Conservation (phyloP, 1,140 invertebrate genomes). For the Penaeus vannamei region DNA sequence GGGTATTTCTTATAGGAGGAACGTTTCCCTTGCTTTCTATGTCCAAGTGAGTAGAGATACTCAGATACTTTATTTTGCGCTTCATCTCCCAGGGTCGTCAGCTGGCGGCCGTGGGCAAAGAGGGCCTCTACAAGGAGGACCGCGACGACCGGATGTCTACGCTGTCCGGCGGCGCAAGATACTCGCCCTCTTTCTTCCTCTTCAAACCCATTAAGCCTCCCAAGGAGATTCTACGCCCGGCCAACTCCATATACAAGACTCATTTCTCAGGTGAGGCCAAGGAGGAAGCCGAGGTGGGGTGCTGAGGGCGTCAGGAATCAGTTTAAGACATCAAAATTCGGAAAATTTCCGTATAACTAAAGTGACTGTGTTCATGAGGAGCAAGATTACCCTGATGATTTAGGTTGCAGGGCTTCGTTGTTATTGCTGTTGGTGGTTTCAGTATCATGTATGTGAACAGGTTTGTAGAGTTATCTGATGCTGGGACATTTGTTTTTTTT, state of each 20-base stretch:
- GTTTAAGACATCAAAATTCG: not conserved
- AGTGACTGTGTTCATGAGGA: too few relatives aligned
- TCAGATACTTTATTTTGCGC: not conserved
- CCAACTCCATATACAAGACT: slow-evolving; percentile 60
- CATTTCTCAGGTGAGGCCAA: slow-evolving; percentile 47
- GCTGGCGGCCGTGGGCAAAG: slow-evolving; percentile 88
- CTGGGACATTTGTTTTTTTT: too few relatives aligned
- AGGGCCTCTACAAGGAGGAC: slow-evolving; percentile 77
- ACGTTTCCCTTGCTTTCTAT: not conserved
- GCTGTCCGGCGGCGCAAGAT: slow-evolving; percentile 78
- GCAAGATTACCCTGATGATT: too few relatives aligned
- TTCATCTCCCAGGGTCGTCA: slow-evolving; percentile 79
- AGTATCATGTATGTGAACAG: too few relatives aligned
- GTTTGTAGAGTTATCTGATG: too few relatives aligned
- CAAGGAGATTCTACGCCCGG: slow-evolving; percentile 54
- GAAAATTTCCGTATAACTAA: not conserved
- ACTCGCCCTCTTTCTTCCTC: slow-evolving; percentile 91
- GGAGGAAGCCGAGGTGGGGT: not conserved
- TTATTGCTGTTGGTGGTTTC: too few relatives aligned
- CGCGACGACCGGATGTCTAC: slow-evolving; percentile 81
- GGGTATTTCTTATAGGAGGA: slow-evolving; percentile 36
- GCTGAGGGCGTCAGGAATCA: not conserved
- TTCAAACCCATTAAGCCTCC: slow-evolving; percentile 80
- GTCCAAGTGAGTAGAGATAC: not conserved
- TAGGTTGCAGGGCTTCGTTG: too few relatives aligned